Conservation (phyloP, 2,888 invertebrate species). For the Drosophila cracens region DNA sequence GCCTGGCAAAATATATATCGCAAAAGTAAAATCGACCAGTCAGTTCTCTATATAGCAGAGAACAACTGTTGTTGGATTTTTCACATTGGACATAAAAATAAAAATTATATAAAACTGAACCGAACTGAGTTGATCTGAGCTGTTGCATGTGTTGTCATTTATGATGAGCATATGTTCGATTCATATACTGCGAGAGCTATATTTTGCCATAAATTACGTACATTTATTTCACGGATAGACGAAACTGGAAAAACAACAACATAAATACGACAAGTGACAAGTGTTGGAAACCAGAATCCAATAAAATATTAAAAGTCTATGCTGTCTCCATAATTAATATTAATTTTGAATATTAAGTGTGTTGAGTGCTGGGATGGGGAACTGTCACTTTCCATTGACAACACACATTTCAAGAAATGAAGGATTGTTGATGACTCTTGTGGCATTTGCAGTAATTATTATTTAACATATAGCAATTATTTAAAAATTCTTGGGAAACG, state of each 20-base stretch:
- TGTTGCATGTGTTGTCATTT: slow-evolving; percentile 45
- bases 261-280: slow-evolving; percentile 1
- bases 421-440: background rate
- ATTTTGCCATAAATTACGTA: slow-evolving; percentile 45
- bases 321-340: background rate
- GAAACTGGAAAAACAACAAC: slow-evolving; percentile 49
- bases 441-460: background rate
- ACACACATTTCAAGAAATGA: background rate
- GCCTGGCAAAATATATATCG: slow-evolving; percentile 54
- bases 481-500: background rate
- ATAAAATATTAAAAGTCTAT: background rate
- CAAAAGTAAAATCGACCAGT: slow-evolving; percentile 40
- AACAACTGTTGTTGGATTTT: slow-evolving; percentile 15
- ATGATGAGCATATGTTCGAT: slow-evolving; percentile 44
- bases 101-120: slow-evolving; percentile 22
- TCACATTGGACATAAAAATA: slow-evolving; percentile 17
- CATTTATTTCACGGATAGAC: slow-evolving; percentile 13
- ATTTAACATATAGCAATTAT: no score
- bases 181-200: slow-evolving; percentile 6
- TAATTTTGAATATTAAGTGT: slow-evolving; percentile 1
- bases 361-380: background rate
- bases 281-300: background rate
- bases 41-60: slow-evolving; percentile 14
- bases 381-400: background rate
- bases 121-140: slow-evolving; percentile 9